Evolutionary conservation across 1,140 invertebrate genomes (phyloP).

Genomic region (Thaumetopoea pityocampa): DNA sequence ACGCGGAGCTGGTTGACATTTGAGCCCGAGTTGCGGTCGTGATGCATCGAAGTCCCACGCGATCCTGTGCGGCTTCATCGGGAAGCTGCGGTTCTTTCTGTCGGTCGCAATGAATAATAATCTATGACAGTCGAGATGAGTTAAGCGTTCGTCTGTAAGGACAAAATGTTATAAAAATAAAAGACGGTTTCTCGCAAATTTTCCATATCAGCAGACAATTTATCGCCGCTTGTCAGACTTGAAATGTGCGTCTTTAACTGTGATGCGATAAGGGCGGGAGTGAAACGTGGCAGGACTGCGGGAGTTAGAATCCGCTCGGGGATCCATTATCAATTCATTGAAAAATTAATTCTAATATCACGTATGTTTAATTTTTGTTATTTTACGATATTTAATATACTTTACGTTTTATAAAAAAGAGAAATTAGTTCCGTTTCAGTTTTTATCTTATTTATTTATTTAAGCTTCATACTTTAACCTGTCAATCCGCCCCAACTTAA

Average conservation of each 20-base stretch:
- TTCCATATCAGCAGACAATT: conserved; percentile 49
- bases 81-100: conserved; percentile 56
- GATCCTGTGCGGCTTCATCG: conserved; percentile 48
- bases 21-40: conserved; percentile 38
- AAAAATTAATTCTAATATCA: no score
- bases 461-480: no score
- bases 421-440: no score
- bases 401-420: no score
- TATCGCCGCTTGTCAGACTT: conserved; percentile 50
- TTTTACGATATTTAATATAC: no score
- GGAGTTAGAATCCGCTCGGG: no score
- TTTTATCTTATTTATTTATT: no score
- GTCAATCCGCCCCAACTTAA: no score
- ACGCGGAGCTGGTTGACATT: conserved; percentile 61
- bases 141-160: conserved; percentile 22
- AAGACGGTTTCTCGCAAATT: conserved; percentile 37
- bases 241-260: conserved; percentile 49
- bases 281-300: conserved; percentile 33
- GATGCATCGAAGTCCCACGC: conserved; percentile 30
- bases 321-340: no score
- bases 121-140: conserved; percentile 5
- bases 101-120: conserved; percentile 36
- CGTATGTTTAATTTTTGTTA: no score
- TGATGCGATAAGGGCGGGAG: conserved; percentile 37
- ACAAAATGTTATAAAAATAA: conserved; percentile 29